Percentiles rank a stretch among this genome's conserved stretches.
Conservation (phyloP, 2,797 vertebrate species). For the Chaetophractus vellerosus region DNA sequence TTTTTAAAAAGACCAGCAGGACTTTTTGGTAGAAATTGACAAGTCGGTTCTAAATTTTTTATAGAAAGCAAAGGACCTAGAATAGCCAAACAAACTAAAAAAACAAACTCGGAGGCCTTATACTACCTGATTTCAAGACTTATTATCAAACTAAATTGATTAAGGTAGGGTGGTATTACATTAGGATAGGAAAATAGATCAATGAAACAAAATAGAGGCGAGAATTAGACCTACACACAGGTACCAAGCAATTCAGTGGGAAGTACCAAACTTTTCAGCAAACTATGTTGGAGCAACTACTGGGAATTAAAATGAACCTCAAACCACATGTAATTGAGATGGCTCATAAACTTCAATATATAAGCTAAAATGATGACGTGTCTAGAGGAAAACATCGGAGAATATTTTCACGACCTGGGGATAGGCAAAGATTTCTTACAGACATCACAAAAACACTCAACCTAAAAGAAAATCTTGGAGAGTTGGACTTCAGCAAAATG, state of each 20-base stretch:
- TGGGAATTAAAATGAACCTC: background rate
- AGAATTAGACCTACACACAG: background rate
- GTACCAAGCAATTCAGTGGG: background rate
- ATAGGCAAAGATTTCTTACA: background rate
- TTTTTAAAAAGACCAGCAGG: background rate
- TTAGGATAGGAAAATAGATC: background rate
- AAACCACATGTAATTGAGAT: background rate
- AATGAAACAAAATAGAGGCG: background rate
- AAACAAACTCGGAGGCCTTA: background rate
- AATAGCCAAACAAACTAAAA: background rate
- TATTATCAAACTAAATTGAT: background rate
- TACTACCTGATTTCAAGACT: background rate
- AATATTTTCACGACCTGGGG: background rate
- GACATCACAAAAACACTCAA: background rate
- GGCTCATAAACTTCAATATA: background rate
- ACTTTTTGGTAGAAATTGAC: conserved; percentile 1
- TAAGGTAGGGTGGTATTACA: background rate
- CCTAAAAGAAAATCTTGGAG: background rate
- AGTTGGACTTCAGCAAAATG: background rate
- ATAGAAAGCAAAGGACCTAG: background rate
- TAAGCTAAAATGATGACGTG: background rate
- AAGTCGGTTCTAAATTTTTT: background rate
- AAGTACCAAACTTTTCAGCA: background rate
- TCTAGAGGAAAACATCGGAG: background rate
- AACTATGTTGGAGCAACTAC: background rate